Percentiles rank a stretch among this genome's conserved stretches.
Evolutionary conservation across 2,113 vertebrate genomes (phyloP).

Genomic region (Phrynocephalus versicolor): DNA sequence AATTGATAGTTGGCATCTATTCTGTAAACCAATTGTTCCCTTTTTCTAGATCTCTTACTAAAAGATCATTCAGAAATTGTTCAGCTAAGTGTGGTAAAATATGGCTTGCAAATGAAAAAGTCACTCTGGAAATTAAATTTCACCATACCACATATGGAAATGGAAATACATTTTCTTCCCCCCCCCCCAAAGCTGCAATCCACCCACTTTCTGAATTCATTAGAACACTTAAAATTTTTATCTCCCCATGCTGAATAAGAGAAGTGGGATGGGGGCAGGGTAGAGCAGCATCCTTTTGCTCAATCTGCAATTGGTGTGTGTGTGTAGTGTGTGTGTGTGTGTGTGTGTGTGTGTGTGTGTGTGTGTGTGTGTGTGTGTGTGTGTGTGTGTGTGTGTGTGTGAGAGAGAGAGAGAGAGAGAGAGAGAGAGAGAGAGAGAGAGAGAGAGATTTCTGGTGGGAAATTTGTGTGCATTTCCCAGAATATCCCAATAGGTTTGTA

Average conservation of each 20-base stretch:
- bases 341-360: no score
- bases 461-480: background rate
- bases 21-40: conserved; percentile 23
- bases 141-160: background rate
- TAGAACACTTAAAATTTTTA: conserved; percentile 11
- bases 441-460: background rate
- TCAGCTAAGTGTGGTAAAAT: conserved; percentile 3
- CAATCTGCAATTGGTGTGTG: background rate
- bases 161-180: background rate
- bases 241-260: conserved; percentile 12
- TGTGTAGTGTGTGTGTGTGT: no score
- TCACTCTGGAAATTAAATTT: conserved; percentile 25
- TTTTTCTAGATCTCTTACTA: conserved; percentile 24
- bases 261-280: conserved; percentile 28
- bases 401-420: no score
- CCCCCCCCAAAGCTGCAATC: background rate
- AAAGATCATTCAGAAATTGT: background rate
- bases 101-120: background rate
- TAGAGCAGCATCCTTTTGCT: background rate
- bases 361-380: no score
- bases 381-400: no score
- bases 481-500: conserved; percentile 1
- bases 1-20: conserved; percentile 37
- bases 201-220: background rate
- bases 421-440: no score